Conservation (phyloP, 2,888 invertebrate genomes). For the Tachina grossa region DNA sequence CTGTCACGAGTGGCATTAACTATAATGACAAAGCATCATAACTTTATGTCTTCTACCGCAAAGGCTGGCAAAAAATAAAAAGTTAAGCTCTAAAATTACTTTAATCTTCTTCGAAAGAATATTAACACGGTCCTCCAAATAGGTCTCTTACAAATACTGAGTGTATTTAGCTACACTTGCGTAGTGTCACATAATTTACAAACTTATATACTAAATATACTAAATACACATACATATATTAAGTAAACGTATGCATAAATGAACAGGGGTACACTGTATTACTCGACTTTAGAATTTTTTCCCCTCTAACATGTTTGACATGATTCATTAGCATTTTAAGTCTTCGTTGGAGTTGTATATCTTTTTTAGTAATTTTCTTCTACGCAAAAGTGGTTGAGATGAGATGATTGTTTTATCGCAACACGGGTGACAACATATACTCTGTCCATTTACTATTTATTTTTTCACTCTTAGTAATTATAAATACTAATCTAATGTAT, state of each 20-base stretch:
- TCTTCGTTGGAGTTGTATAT: constrained; percentile 24
- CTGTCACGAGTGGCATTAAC: neutral
- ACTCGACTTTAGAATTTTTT: neutral
- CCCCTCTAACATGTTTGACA: constrained; percentile 49
- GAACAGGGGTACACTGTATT: no score
- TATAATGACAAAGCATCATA: neutral
- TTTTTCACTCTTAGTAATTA: constrained; percentile 53
- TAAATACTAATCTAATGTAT: constrained; percentile 67
- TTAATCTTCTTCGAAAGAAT: neutral
- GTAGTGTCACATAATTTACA: constrained; percentile 49
- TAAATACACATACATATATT: no score
- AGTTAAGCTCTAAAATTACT: neutral
- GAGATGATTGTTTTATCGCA: constrained; percentile 61
- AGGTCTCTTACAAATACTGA: neutral
- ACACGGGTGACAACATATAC: constrained; percentile 66
- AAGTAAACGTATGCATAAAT: no score
- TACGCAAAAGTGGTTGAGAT: constrained; percentile 52
- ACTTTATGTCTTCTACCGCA: neutral
- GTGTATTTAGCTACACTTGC: constrained; percentile 51
- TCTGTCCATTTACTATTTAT: constrained; percentile 54
- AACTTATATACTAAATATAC: constrained; percentile 24
- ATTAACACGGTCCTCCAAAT: neutral
- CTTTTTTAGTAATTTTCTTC: constrained; percentile 11
- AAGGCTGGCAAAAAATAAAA: neutral
- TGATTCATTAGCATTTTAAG: constrained; percentile 63